Base-by-base conservation (phyloP, 37 sponge, comb jelly and placozoan species). In the Corticium candelabrum region DNA sequence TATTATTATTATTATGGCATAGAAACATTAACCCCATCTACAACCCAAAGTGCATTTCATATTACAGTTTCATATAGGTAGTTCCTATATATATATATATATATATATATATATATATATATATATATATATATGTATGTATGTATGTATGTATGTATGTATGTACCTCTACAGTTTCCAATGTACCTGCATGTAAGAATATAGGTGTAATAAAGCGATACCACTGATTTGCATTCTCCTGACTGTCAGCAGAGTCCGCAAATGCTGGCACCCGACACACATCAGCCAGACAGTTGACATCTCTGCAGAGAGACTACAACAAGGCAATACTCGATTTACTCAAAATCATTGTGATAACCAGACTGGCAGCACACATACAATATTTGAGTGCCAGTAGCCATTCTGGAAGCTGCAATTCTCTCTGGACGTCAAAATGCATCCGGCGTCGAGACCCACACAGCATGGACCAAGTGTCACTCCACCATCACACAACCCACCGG, bases 391-490 rank as follows among this genome's bases (percentile, higher is more conserved):
- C 7, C 29, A 70, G 5, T n/a, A 4, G 73, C 73, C 73, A 32
- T 33, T 29, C 5, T n/a, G 29, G 35, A 70, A 70, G 4, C 5
- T 32, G 73, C 73, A 70, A 5, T 70, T 32, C 21, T n/a, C 73
- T 70, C 21, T 15, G 4, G 73, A 70, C 29, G 73, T 70, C 21
- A 70, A 7, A 33, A n/a, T 5, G 29, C 73, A 70, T 70, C n/a
- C 7, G 4, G 73, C 73, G 21, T 70, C 73, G n/a, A 70, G 73
- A 5, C 73, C 73, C 5, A 70, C 21, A 29, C 73, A 70, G 73
- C 73, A 70, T 70, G 73, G 73, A n/a, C 73, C n/a, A 7, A 70
- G 35, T 4, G 29, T 5, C 5, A 89, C 76, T 1, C 88, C 88
- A 0, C 78, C 81, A 7, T 29, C 15, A 77, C 88, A 87, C 40